Percentiles rank a stretch among this genome's conserved stretches.
phyloP scores from a whole-genome alignment of 2,797 vertebrate species.

The Channa striata region DNA sequence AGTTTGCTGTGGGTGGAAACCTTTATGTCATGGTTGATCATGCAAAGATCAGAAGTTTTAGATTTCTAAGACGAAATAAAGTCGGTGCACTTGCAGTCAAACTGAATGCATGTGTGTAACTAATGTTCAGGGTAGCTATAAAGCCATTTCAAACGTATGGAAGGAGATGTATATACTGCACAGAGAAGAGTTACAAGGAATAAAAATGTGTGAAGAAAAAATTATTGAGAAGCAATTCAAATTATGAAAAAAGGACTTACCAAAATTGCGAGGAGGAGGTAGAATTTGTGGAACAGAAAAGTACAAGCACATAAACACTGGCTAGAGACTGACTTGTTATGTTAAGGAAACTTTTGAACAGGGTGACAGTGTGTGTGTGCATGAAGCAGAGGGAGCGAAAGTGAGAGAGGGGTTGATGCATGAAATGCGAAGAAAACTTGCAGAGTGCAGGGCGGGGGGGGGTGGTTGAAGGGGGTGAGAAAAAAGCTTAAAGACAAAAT shows the following conservation, averaged over 20 bases:
- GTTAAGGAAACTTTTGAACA: conserved; percentile 3
- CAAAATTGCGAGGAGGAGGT: conserved; percentile 11
- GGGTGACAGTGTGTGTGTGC: not conserved
- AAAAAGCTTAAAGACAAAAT: conserved; percentile 40
- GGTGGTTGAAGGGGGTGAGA: not conserved
- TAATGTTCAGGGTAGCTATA: not conserved
- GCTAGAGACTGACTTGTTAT: not conserved
- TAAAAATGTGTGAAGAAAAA: not conserved
- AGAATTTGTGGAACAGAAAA: not conserved
- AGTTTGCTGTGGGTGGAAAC: conserved; percentile 3
- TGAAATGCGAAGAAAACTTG: conserved; percentile 4
- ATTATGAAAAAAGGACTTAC: conserved; percentile 39
- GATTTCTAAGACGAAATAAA: not conserved
- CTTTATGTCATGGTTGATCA: not conserved
- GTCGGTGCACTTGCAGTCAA: not conserved
- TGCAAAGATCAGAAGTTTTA: not conserved
- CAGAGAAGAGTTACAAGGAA: not conserved
- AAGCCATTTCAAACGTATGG: not conserved
- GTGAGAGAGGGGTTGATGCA: conserved; percentile 29
- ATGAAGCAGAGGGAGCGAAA: not conserved
- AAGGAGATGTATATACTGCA: no score
- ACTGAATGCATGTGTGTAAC: not conserved
- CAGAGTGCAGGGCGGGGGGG: conserved; percentile 37
- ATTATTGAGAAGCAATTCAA: rapidly evolving
- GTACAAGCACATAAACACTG: not conserved